A percentile compares a stretch with the other conserved stretches of the same genome.
phyloP scores from a whole-genome alignment of 2,888 invertebrate species.

The Drosophila putrida region DNA sequence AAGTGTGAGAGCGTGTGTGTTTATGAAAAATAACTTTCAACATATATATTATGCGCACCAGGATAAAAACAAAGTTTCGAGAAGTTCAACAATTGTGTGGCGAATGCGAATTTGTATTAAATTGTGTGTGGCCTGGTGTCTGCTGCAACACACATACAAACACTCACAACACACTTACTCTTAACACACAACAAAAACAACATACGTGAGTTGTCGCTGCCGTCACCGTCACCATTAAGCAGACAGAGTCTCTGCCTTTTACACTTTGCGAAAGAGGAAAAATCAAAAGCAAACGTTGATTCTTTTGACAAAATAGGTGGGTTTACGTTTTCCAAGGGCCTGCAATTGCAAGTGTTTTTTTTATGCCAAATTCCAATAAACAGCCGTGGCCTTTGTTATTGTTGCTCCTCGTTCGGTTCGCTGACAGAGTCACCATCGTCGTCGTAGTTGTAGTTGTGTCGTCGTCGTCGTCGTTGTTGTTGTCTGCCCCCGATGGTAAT shows the following conservation, averaged over 20 bases:
- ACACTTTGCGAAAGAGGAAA: conserved; percentile 52
- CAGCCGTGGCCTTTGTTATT: conserved; percentile 67
- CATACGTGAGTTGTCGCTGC: conserved; percentile 74
- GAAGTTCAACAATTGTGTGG: conserved; percentile 42
- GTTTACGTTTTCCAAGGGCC: conserved; percentile 44
- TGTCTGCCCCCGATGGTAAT: conserved; percentile 61
- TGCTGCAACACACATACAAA: conserved; percentile 39
- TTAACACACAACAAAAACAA: conserved; percentile 65
- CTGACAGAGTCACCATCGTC: conserved; percentile 37
- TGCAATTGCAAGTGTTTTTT: conserved; percentile 44
- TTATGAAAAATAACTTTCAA: conserved; percentile 57
- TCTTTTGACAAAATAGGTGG: conserved; percentile 60
- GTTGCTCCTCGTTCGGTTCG: conserved; percentile 40
- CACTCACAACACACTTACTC: conserved; percentile 43
- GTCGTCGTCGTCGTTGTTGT: conserved; percentile 22
- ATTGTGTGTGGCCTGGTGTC: conserved; percentile 55
- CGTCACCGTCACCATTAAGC: conserved; percentile 54
- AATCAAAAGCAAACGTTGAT: conserved; percentile 55
- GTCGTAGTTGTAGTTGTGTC: conserved; percentile 3
- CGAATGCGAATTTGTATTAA: conserved; percentile 33
- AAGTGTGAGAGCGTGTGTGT: conserved; percentile 68
- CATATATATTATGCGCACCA: conserved; percentile 52
- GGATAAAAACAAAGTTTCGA: conserved; percentile 36
- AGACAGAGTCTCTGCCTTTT: conserved; percentile 46
- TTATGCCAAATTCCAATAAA: conserved; percentile 55